Evolutionary conservation across 1,140 invertebrate genomes (phyloP), one percentile per base, ranked within the genome.

Genomic region (Leptopilina boulardi): DNA sequence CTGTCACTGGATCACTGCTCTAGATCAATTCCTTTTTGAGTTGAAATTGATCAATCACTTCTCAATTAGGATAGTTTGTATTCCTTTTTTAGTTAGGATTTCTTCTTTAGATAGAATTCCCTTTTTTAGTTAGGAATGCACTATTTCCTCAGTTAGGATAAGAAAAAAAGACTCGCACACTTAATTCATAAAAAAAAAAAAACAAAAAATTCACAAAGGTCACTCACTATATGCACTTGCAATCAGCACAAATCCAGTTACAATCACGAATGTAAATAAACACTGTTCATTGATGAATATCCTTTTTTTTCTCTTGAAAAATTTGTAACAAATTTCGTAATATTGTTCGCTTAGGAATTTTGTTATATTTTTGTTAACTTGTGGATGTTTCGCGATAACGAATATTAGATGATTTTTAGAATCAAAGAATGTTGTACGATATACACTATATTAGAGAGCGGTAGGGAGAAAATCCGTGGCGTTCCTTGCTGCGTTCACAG

Each of bases 401-500:
- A 30, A 13, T n/a, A n/a, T 66, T 66, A n/a, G 13, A 10, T 6
- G 21, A 21, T 59, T 66, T 66, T 30, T 34, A 15, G n/a, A 30
- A 34, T 30, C 4, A n/a, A 30, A 66, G 26, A 23, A 30, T 15
- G 26, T 66, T n/a, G 56, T 19, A n/a, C n/a, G n/a, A n/a, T n/a
- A n/a, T n/a, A n/a, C n/a, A n/a, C n/a, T n/a, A n/a, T n/a, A n/a
- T n/a, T n/a, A n/a, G 41, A 42, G 19, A 30, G 59, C 73, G n/a
- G n/a, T 18, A 76, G 59, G 73, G 38, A 77, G 47, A 84, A 85
- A 82, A 85, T 85, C 83, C 87, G 87, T 85, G 76, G 79, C 75
- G 89, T 87, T 87, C 84, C 88, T 90, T 87, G 87, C 89, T 89
- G 89, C 82, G 89, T 87, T 88, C 90, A 90, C 90, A 91, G 90